Conservation (phyloP, 2,888 invertebrate species). For the Dione juno region DNA sequence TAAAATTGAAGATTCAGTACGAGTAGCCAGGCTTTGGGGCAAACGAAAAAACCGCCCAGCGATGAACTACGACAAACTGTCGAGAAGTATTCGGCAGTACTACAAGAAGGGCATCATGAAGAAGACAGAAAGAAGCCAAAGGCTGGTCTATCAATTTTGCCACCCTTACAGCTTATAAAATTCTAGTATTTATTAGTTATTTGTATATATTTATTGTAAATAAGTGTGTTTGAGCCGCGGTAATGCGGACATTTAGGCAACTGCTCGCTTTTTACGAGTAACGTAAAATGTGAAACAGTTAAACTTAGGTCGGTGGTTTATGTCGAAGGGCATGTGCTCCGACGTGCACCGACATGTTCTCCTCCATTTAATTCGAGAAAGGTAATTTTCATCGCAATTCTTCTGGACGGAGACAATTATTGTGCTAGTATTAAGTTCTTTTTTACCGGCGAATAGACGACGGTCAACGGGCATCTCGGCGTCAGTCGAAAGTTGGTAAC, state of each 20-base stretch:
- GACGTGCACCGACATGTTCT: slow-evolving; percentile 60
- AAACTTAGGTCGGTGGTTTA: slow-evolving; percentile 55
- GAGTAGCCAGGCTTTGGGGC: slow-evolving; percentile 99
- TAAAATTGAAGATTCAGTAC: slow-evolving; percentile 99
- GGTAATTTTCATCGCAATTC: slow-evolving; percentile 82
- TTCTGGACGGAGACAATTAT: slow-evolving; percentile 73
- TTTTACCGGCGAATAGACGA: slow-evolving; percentile 75
- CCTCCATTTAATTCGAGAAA: slow-evolving; percentile 81
- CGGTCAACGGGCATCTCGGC: slow-evolving; percentile 48
- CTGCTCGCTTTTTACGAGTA: slow-evolving; percentile 68
- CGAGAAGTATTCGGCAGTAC: slow-evolving; percentile 98
- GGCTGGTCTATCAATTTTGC: slow-evolving; percentile 99
- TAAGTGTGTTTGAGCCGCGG: slow-evolving; percentile 70
- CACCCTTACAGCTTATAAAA: slow-evolving; percentile 93
- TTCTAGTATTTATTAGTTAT: slow-evolving; percentile 58
- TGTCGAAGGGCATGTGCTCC: slow-evolving; percentile 47
- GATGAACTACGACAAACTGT: slow-evolving; percentile 99
- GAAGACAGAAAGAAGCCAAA: slow-evolving; percentile 98
- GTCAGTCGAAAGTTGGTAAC: slow-evolving; percentile 85
- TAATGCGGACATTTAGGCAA: slow-evolving; percentile 73
- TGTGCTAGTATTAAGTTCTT: slow-evolving; percentile 67
- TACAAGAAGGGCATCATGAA: slow-evolving; percentile 99
- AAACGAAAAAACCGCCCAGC: slow-evolving; percentile 98
- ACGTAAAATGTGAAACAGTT: slow-evolving; percentile 69
- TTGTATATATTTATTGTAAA: slow-evolving; percentile 67